Evolutionary conservation across 2,888 invertebrate species (phyloP), one percentile per base, ranked within the genome.

Genomic region (Chamaedrilus cognettii): DNA sequence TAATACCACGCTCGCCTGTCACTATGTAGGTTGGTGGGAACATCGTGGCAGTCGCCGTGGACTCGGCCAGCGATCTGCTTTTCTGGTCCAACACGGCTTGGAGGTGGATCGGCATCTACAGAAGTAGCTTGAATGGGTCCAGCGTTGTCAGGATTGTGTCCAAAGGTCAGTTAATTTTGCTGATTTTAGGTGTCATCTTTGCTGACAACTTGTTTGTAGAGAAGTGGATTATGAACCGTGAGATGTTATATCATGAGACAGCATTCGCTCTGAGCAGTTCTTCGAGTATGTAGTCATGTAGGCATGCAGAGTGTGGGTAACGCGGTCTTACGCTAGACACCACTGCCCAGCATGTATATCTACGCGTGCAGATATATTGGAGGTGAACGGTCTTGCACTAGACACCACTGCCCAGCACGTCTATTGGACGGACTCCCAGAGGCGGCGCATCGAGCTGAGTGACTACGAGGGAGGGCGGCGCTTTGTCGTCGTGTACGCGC

Each of bases 381-480:
- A 78, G 52, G 76, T 78, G 31, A 76, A 78, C 65, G 78, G 79
- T 0, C 64, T 80, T 42, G 68, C 79, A 3, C 76, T 78, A n/a
- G 80, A 80, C 71, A 77, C 77, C 78, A 72, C 77, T 3, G 77
- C 78, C n/a, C 73, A 73, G 30, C 79, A 78, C 65, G 66, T 81
- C 30, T 80, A 80, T 72, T 81, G 80, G 80, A 78, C 80, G 23
- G 80, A 81, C 64, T 74, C 75, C 26, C 70, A 73, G 42, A 68
- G 70, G 57, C 67, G 71, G 50, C 76, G 75, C 5, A 67, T 81
- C 19, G 78, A 79, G 67, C 71, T 80, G 33, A 70, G 77, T 58
- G 78, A 78, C 70, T 80, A 79, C 69, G 76, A 79, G 51, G 79
- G 80, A 26, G 66, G 64, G 5, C 74, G 76, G 0, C 64, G 77